Percentiles rank a stretch among this genome's conserved stretches.
Evolutionary conservation across 2,888 invertebrate genomes (phyloP).

Genomic region (Idaea aversata): DNA sequence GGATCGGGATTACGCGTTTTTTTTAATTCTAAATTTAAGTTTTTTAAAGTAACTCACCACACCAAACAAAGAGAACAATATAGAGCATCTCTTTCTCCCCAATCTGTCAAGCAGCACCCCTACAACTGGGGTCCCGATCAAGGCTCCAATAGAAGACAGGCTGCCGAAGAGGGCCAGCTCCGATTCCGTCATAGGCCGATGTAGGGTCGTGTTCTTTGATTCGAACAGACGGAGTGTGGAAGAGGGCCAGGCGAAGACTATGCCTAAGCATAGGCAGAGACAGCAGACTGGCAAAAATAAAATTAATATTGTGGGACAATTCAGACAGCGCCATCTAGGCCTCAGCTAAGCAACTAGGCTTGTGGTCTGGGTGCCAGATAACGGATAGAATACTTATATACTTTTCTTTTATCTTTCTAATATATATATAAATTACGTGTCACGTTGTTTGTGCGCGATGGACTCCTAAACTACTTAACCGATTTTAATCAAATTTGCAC

Average conservation of each 20-base stretch:
- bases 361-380: no score
- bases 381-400: no score
- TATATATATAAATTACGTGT: no score
- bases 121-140: conserved; percentile 47
- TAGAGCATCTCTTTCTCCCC: conserved; percentile 49
- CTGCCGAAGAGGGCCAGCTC: conserved; percentile 55
- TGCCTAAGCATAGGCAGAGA: conserved; percentile 48
- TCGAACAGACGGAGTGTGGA: conserved; percentile 53
- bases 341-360: no score
- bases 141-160: conserved; percentile 51
- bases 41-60: conserved; percentile 48
- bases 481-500: no score
- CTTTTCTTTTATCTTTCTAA: no score
- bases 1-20: no score
- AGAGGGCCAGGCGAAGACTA: conserved; percentile 60
- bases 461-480: no score
- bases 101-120: conserved; percentile 45
- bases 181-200: conserved; percentile 51
- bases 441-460: no score
- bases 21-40: no score
- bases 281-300: conserved; percentile 60
- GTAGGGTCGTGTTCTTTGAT: conserved; percentile 52
- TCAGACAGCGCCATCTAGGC: no score
- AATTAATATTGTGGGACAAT: no score
- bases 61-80: conserved; percentile 38